Evolutionary conservation across 2,888 invertebrate genomes (phyloP), one percentile per base, ranked within the genome.

Genomic region (Dryobota labecula): DNA sequence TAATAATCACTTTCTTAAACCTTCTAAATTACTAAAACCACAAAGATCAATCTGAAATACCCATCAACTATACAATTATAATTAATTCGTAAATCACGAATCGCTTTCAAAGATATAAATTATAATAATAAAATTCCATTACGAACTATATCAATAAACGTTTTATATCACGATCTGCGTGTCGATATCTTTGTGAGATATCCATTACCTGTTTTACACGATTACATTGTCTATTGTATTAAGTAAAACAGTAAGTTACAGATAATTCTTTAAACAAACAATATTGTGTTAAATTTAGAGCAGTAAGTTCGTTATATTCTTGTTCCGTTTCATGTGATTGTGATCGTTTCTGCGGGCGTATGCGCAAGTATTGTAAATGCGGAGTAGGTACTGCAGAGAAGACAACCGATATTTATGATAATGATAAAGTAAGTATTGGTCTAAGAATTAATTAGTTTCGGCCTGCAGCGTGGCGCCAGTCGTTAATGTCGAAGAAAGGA

Each of bases 81-180:
- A 76, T 65, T 89, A 89, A 89, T 88, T 86, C 83, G 80, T 86
- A 79, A 80, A 86, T 90, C 89, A 89, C 87, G 89, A 85, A 87
- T 70, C 83, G 82, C 83, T 86, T 86, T 87, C 87, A 85, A 77
- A 79, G 74, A 80, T 84, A 87, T 86, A 88, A 89, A 91, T 90
- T 88, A 88, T 86, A 87, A 89, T 91, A 90, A 90, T 89, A 87
- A 90, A 90, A 86, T 82, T 87, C 80, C 86, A 91, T 91, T 90
- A 89, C 70, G 58, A 63, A 86, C 87, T 85, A 86, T 88, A 91
- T 90, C 89, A 89, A 89, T 91, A 88, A 89, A 86, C 76, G 70
- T 79, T 81, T 70, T 65, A 74, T 78, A 86, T 83, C 85, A 87
- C 86, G 85, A 87, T 78, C 78, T 83, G 18, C 70, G 72, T 80